Percentiles rank a stretch among this genome's conserved stretches.
Conservation (phyloP, 92 coral and sea anemone genomes). For the Epizoanthus fatuus region DNA sequence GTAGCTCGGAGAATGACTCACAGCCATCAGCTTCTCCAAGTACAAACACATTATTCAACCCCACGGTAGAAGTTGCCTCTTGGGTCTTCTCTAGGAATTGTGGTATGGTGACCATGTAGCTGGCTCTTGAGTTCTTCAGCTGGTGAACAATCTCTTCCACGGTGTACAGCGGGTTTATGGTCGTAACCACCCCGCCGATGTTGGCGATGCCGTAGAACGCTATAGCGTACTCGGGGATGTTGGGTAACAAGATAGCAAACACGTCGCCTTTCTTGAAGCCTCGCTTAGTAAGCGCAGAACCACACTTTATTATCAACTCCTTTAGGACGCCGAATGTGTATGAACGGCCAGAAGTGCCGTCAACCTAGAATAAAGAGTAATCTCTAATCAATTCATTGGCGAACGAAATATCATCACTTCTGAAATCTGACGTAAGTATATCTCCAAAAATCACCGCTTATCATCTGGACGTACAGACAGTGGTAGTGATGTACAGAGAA, state of each 20-base stretch:
- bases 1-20: slow-evolving; percentile 67
- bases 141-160: slow-evolving; percentile 77
- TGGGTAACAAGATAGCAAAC: slow-evolving; percentile 78
- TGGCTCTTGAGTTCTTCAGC: slow-evolving; percentile 73
- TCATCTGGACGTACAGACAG: not conserved
- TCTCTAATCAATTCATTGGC: slow-evolving; percentile 3
- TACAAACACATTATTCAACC: slow-evolving; percentile 75
- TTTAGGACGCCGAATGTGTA: slow-evolving; percentile 78
- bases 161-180: slow-evolving; percentile 83
- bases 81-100: slow-evolving; percentile 68
- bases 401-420: not conserved
- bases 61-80: slow-evolving; percentile 70
- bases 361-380: slow-evolving; percentile 59
- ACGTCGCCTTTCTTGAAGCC: slow-evolving; percentile 93
- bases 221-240: slow-evolving; percentile 84
- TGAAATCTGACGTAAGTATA: too few relatives aligned
- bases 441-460: too few relatives aligned
- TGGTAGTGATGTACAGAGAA: not conserved
- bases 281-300: slow-evolving; percentile 80
- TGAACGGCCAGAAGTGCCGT: slow-evolving; percentile 69
- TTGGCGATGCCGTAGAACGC: slow-evolving; percentile 65
- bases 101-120: slow-evolving; percentile 77
- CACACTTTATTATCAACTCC: slow-evolving; percentile 57
- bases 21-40: slow-evolving; percentile 91
- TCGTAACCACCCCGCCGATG: slow-evolving; percentile 86